Percentiles rank a stretch among this genome's conserved stretches.
Evolutionary conservation across 2,888 invertebrate species (phyloP).

Genomic region (Spodoptera littoralis): DNA sequence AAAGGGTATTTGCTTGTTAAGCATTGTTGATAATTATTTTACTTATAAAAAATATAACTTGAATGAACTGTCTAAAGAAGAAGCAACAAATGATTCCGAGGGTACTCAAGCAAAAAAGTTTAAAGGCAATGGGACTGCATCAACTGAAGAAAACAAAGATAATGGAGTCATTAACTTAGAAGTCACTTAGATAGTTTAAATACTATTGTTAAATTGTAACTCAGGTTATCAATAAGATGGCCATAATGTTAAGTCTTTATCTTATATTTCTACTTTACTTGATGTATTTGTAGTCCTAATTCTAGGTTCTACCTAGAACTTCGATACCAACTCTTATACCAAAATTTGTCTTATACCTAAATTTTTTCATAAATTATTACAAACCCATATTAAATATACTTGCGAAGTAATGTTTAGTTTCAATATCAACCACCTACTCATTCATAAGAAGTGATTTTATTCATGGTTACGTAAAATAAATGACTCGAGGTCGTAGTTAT

Average conservation of each 20-base stretch:
- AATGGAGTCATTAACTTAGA: slow-evolving; percentile 59
- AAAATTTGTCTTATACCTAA: slow-evolving; percentile 73
- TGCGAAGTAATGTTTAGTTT: slow-evolving; percentile 56
- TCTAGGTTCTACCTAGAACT: slow-evolving; percentile 77
- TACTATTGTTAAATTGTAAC: slow-evolving; percentile 52
- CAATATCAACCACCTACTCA: slow-evolving; percentile 16
- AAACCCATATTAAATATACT: slow-evolving; percentile 62
- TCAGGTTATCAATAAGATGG: slow-evolving; percentile 54
- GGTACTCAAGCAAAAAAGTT: slow-evolving; percentile 83
- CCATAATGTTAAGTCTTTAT: slow-evolving; percentile 60
- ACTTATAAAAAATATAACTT: slow-evolving; percentile 95
- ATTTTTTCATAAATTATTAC: slow-evolving; percentile 69
- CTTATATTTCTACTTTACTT: slow-evolving; percentile 65
- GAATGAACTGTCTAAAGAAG: slow-evolving; percentile 89
- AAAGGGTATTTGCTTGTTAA: slow-evolving; percentile 93
- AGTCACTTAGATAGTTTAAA: slow-evolving; percentile 47
- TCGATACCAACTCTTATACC: slow-evolving; percentile 82
- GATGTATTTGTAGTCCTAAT: slow-evolving; percentile 70
- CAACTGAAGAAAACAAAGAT: slow-evolving; percentile 69
- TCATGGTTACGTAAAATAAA: slow-evolving; percentile 53
- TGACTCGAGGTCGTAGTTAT: slow-evolving; percentile 53
- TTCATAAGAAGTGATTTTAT: slow-evolving; percentile 28
- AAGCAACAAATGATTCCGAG: slow-evolving; percentile 75
- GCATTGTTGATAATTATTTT: slow-evolving; percentile 94
- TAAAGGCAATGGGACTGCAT: slow-evolving; percentile 69